phyloP scores from a whole-genome alignment of 2,888 invertebrate genomes.

The Macroteleia sp. region DNA sequence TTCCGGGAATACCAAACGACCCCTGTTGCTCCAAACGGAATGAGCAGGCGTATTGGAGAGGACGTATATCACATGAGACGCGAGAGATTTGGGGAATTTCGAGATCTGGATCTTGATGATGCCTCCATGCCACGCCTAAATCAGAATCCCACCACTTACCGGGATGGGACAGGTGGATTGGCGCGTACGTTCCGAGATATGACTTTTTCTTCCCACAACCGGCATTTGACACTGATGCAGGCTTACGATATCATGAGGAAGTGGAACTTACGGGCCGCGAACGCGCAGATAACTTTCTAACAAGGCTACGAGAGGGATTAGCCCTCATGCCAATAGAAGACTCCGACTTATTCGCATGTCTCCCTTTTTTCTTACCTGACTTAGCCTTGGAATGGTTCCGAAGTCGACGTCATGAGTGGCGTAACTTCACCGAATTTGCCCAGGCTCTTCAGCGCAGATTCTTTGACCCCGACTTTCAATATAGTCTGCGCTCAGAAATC shows the following conservation, averaged over 20 bases:
- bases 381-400: constrained; percentile 5
- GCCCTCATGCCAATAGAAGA: neutral
- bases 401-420: neutral
- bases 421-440: neutral
- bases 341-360: neutral
- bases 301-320: neutral
- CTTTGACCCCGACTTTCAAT: constrained; percentile 3
- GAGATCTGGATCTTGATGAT: too few species aligned
- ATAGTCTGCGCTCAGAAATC: neutral
- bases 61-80: too few species aligned
- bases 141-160: too few species aligned
- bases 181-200: too few species aligned
- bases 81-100: too few species aligned
- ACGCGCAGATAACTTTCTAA: neutral
- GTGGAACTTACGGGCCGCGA: neutral
- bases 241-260: neutral
- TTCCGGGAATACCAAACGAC: too few species aligned
- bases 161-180: too few species aligned
- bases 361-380: constrained; percentile 1
- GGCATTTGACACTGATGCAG: too few species aligned
- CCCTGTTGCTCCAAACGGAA: too few species aligned
- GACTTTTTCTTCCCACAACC: too few species aligned
- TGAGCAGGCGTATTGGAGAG: too few species aligned
- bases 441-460: neutral
- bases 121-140: too few species aligned